phyloP scores from a whole-genome alignment of 2,888 invertebrate genomes.

The Syrista parreyssii region DNA sequence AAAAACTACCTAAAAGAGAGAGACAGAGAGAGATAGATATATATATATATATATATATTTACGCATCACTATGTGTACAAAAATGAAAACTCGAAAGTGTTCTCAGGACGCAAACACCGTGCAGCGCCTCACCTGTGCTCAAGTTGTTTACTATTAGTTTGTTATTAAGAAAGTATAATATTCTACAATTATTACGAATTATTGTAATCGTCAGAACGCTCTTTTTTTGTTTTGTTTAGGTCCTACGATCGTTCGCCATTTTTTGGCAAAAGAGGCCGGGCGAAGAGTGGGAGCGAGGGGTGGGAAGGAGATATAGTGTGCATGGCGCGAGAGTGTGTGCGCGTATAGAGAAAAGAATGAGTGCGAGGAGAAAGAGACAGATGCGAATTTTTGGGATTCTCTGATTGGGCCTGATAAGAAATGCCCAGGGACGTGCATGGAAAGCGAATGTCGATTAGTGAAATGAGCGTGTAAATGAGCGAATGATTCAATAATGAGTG shows the following conservation, averaged over 20 bases:
- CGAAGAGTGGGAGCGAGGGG: constrained; percentile 15
- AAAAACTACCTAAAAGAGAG: not conserved
- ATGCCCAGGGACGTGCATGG: not conserved
- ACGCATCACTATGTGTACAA: too few species aligned
- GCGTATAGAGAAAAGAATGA: not conserved
- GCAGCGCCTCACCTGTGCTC: constrained; percentile 58
- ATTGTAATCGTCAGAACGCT: constrained; percentile 33
- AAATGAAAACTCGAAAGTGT: not conserved
- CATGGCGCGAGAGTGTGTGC: constrained; percentile 1
- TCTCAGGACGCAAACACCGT: not conserved
- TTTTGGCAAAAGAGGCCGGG: constrained; percentile 18
- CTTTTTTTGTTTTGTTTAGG: constrained; percentile 13
- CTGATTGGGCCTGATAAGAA: constrained; percentile 29
- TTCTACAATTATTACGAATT: constrained; percentile 40
- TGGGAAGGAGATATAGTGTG: not conserved
- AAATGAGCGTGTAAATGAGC: constrained; percentile 3
- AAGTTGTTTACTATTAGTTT: constrained; percentile 63
- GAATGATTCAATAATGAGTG: constrained; percentile 10
- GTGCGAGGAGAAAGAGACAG: not conserved
- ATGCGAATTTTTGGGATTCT: constrained; percentile 15
- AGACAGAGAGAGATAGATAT: too few species aligned
- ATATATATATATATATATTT: too few species aligned
- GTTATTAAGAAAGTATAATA: constrained; percentile 46
- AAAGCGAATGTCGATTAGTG: constrained; percentile 8
- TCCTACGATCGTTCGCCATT: not conserved